Percentiles rank a stretch among this genome's conserved stretches.
These are phyloP conservation scores for Pogonomyrmex californicus DNA, from an alignment of 1,140 invertebrate species.

Conservation along the genomic window DNA sequence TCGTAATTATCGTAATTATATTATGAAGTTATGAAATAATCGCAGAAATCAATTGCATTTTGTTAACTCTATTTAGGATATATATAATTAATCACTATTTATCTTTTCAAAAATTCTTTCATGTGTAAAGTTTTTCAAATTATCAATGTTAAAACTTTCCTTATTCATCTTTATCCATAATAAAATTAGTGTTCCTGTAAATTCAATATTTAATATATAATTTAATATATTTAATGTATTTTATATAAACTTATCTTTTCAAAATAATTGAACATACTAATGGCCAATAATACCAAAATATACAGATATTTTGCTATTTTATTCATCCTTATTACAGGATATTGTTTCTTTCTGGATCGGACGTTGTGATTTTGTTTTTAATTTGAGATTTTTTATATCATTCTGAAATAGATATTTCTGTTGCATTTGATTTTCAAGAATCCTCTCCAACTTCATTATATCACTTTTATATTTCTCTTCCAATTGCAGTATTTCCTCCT, in stretches of 20 bases:
- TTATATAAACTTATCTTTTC: not conserved
- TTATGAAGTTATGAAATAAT: conserved; percentile 11
- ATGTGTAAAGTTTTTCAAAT: conserved; percentile 11
- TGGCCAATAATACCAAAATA: not conserved
- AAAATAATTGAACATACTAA: not conserved
- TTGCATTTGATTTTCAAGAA: conserved; percentile 76
- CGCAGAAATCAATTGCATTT: not conserved
- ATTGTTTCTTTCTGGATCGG: not conserved
- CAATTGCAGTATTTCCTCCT: conserved; percentile 76
- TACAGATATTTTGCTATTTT: not conserved
- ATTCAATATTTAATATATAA: conserved; percentile 16
- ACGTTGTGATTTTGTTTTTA: conserved; percentile 67
- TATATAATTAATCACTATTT: conserved; percentile 26
- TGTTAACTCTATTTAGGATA: not conserved
- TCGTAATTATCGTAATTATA: conserved; percentile 1
- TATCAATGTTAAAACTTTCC: not conserved
- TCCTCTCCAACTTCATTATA: conserved; percentile 71
- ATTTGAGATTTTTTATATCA: conserved; percentile 79
- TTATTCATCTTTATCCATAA: not conserved
- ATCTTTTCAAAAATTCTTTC: conserved; percentile 5
- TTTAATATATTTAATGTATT: conserved; percentile 5
- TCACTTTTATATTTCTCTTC: conserved; percentile 75
- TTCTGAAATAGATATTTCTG: conserved; percentile 77
- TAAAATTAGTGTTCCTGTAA: not conserved
- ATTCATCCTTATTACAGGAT: conserved; percentile 10